Evolutionary conservation across 1,140 invertebrate species (phyloP), one percentile per base, ranked within the genome.

Genomic region (Hylyphantes graminicola): DNA sequence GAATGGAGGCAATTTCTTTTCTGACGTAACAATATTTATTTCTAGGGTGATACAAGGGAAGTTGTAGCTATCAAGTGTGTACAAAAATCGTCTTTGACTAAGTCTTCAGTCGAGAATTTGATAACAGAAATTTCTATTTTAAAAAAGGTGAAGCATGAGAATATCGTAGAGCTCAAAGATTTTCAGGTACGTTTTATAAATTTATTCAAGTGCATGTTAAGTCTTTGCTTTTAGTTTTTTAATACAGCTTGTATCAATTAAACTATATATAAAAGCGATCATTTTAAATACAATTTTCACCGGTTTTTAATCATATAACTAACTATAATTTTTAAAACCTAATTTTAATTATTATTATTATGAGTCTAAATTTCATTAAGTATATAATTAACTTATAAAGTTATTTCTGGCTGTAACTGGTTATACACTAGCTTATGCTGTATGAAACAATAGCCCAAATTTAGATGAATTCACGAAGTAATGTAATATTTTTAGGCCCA

Each of bases 61-160:
- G 90, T 93, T 51, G 93, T 95, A 55, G 95, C 95, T 7, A 93
- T 97, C 21, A 97, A 97, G 90, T 95, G 94, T 88, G 93, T 97
- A 65, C 92, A 94, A 86, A 95, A 94, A 89, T 92, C 91, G 0
- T 91, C 92, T 17, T 89, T 97, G n/a, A 95, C 94, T 51, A 93
- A 93, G 83, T 90, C 92, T 5, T 93, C 94, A 6, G 92, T 93
- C 19, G 94, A 97, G 87, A 96, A 96, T 90, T 90, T 97, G 15
- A 91, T 97, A 13, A 95, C 93, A 0, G 96, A 98, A 91, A 97
- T 97, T 61, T 92, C 93, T 78, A 91, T 97, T 17, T 89, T 97
- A 57, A 96, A 97, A 89, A 92, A 93, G 9, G 90, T 97, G 0
- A 93, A 94, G 59, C 95, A 97, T 90, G 92, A 94, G 59, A 92